Base-by-base conservation (phyloP, 2,888 invertebrate genomes). In the Plebejus melissa region DNA sequence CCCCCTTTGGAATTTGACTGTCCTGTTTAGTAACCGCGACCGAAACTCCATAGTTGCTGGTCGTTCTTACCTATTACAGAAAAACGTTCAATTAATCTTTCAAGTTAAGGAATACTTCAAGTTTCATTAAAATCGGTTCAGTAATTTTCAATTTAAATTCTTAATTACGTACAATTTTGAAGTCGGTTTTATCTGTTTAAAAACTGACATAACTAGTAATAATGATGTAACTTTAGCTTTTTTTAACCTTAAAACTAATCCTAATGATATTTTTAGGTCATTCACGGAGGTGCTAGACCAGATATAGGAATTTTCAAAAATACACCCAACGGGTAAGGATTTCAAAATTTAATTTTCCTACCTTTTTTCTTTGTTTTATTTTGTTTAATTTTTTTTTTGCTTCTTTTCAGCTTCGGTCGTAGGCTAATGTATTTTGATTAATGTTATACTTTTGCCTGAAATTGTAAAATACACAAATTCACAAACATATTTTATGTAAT, bases 221-320 rank as follows among this genome's bases (percentile, higher is more conserved):
- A 41, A 41, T 9, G 7, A 41, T 1, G 41, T 9, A 46, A 46
- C 46, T 46, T 46, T 46, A 46, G 9, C 9, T 46, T 9, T 46
- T 46, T 46, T 46, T 46, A 46, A 54, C 54, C n/a, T 58, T 22
- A n/a, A 7, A 58, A 58, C 16, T 71, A 28, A 72, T 46, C 3
- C 7, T 65, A 11, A 32, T 46, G 72, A 69, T 60, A 77, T 75
- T 83, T 82, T 32, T 85, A 88, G 88, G 85, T 88, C 1, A 88
- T 88, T 28, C 88, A 88, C 77, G 88, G 54, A 54, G 54, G 88
- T 28, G 83, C 78, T 9, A 46, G 9, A 46, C 46, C 46, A 41
- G 77, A 76, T 36, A 70, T 76, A 1, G 77, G 76, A 46, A 6
- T 46, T 69, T 78, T 75, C 76, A 77, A 80, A 1, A 1, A 69